Evolutionary conservation across 2,113 vertebrate species (phyloP).

Genomic region (Calyptomena viridis): DNA sequence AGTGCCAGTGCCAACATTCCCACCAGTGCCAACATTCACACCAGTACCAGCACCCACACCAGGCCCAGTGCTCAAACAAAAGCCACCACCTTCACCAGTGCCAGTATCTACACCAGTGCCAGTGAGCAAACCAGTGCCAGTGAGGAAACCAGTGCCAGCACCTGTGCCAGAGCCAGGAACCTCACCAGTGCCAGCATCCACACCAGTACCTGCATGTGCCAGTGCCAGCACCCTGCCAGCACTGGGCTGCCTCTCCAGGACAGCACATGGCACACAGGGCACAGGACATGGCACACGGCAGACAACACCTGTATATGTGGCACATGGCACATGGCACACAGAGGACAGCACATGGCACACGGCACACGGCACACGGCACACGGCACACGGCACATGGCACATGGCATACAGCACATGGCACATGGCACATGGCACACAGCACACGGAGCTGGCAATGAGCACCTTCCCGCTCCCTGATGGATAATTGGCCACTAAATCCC

Average conservation of each 20-base stretch:
- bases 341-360: background rate
- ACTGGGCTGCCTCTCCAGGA: accelerated
- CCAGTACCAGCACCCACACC: too few species aligned
- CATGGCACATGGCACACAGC: background rate
- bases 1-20: accelerated
- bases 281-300: background rate
- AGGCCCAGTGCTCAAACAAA: too few species aligned
- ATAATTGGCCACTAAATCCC: constrained; percentile 74
- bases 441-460: background rate
- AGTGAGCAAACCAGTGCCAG: background rate
- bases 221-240: background rate
- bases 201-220: too few species aligned
- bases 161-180: background rate
- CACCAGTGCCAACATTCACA: accelerated
- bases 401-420: background rate
- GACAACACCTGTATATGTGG: too few species aligned
- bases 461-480: constrained; percentile 36
- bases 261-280: background rate
- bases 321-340: background rate
- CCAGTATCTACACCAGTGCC: background rate
- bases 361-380: background rate
- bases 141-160: background rate
- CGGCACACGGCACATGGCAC: background rate
- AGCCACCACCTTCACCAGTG: accelerated
- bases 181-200: background rate